phyloP scores from a whole-genome alignment of 2,888 invertebrate genomes.

The Cyaniris semiargus region DNA sequence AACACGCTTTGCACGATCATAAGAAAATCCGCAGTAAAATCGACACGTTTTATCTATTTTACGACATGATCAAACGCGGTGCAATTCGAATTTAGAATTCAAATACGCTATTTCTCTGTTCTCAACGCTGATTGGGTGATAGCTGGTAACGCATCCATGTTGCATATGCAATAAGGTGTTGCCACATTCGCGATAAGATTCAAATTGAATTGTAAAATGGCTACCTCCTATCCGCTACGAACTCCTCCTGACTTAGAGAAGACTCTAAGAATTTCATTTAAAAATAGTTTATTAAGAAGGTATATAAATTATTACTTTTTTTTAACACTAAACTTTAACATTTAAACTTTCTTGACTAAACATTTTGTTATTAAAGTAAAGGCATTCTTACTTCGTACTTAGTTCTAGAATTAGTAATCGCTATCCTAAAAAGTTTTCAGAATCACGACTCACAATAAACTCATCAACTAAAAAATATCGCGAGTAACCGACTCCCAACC shows the following conservation, averaged over 20 bases:
- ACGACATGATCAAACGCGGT: slow-evolving; percentile 38
- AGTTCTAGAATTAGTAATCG: too few species aligned
- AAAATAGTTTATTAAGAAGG: not conserved
- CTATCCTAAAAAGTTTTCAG: not conserved
- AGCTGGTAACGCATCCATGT: slow-evolving; percentile 37
- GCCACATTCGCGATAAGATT: slow-evolving; percentile 23
- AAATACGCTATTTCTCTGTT: slow-evolving; percentile 39
- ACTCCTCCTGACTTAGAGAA: not conserved
- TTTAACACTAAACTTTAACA: too few species aligned
- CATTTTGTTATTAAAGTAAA: too few species aligned
- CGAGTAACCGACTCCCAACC: not conserved
- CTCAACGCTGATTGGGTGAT: slow-evolving; percentile 40
- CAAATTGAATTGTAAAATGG: slow-evolving; percentile 18
- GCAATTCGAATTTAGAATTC: slow-evolving; percentile 43
- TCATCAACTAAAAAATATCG: not conserved
- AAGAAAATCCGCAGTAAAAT: slow-evolving; percentile 23
- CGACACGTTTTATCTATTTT: slow-evolving; percentile 33
- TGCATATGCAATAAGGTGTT: slow-evolving; percentile 34
- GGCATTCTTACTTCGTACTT: too few species aligned
- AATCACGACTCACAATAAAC: not conserved
- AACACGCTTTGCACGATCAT: not conserved
- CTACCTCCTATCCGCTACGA: not conserved
- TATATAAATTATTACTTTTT: too few species aligned
- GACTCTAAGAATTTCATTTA: not conserved
- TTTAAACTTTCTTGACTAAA: too few species aligned